Evolutionary conservation across 2,113 vertebrate species (phyloP).

Genomic region (Acinonyx jubatus): DNA sequence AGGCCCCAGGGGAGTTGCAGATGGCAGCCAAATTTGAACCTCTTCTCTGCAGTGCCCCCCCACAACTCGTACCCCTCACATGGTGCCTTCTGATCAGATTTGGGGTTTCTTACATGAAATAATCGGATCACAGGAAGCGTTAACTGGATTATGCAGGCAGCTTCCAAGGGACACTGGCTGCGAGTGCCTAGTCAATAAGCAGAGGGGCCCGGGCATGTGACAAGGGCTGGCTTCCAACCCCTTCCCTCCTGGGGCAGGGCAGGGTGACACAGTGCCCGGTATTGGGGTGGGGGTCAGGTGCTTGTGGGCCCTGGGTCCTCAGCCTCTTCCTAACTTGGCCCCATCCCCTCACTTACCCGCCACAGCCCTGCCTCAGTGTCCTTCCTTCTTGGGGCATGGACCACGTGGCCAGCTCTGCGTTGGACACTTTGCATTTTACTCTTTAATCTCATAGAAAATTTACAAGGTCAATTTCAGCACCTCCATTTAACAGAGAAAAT

Average conservation of each 20-base stretch:
- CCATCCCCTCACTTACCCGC: background rate
- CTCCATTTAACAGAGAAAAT: background rate
- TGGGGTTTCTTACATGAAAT: constrained; percentile 69
- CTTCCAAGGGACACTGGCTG: constrained; percentile 31
- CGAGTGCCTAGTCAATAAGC: constrained; percentile 44
- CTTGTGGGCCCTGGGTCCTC: background rate
- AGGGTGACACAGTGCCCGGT: accelerated
- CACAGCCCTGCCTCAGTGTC: accelerated
- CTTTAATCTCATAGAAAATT: background rate
- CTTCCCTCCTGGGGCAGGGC: accelerated
- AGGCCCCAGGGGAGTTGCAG: background rate
- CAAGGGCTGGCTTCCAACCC: background rate
- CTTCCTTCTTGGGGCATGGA: background rate
- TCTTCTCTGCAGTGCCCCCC: background rate
- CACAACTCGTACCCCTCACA: background rate
- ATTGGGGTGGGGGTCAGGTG: too few species aligned
- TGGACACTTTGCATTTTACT: background rate
- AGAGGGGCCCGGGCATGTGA: accelerated
- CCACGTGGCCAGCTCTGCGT: accelerated
- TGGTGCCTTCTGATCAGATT: constrained; percentile 69
- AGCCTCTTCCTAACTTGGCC: too few species aligned
- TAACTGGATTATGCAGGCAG: constrained; percentile 83
- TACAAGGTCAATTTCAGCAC: background rate
- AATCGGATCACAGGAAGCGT: constrained; percentile 80
- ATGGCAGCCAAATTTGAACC: background rate